Evolutionary conservation across 2,888 invertebrate species (phyloP).

Genomic region (Congeria kusceri): DNA sequence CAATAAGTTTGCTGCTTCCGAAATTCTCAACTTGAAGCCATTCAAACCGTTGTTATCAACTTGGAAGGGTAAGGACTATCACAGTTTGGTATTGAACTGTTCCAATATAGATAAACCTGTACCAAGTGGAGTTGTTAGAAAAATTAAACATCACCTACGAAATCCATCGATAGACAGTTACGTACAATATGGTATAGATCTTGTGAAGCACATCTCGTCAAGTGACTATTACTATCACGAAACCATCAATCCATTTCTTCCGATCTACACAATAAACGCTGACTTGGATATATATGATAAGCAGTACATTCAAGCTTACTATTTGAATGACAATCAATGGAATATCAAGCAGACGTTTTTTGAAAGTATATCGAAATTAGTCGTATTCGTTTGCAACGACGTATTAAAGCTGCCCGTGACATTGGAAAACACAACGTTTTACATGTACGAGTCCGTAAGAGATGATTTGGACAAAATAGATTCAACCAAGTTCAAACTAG

Average conservation of each 20-base stretch:
- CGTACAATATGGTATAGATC: constrained; percentile 12
- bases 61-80: constrained; percentile 22
- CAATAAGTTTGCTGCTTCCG: constrained; percentile 15
- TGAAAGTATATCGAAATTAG: no score
- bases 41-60: constrained; percentile 24
- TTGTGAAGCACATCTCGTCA: constrained; percentile 4
- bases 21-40: constrained; percentile 19
- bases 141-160: constrained; percentile 4
- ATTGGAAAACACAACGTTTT: no score
- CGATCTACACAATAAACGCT: constrained; percentile 18
- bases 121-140: not conserved
- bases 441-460: no score
- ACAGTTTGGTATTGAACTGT: constrained; percentile 5
- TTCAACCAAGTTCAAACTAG: no score
- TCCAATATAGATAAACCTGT: constrained; percentile 23
- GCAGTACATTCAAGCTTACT: no score
- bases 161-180: constrained; percentile 11
- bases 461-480: no score
- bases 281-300: constrained; percentile 28
- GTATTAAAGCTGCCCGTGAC: no score
- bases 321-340: no score
- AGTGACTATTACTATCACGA: constrained; percentile 22
- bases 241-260: constrained; percentile 16
- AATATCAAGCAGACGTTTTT: no score
- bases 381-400: no score